Evolutionary conservation across 2,797 vertebrate species (phyloP).

Genomic region (Cheracebus regulus): DNA sequence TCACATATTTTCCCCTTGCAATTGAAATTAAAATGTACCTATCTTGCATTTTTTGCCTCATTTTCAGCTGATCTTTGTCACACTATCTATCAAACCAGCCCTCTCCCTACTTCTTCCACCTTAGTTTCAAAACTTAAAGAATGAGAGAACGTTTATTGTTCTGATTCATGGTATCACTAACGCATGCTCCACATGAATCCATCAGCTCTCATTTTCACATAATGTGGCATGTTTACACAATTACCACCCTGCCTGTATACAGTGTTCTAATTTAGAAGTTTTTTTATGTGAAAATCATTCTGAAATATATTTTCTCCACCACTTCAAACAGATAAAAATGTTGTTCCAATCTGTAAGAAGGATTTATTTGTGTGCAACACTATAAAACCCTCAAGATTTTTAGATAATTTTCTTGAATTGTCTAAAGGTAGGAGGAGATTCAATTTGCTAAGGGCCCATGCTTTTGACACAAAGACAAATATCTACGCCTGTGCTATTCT

Average conservation of each 20-base stretch:
- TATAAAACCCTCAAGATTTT: constrained; percentile 18
- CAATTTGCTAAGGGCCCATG: constrained; percentile 45
- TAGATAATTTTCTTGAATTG: constrained; percentile 23
- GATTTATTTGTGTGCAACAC: neutral
- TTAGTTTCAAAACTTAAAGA: neutral
- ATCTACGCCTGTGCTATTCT: neutral
- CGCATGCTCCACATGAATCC: neutral
- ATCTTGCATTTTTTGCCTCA: neutral
- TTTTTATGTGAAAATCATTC: neutral
- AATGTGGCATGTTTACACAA: neutral
- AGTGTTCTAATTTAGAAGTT: neutral
- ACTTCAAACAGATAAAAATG: neutral
- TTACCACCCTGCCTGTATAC: neutral
- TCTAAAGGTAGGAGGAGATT: constrained; percentile 31
- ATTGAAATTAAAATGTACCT: neutral
- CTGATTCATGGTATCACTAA: neutral
- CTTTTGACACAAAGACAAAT: constrained; percentile 62
- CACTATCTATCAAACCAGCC: neutral
- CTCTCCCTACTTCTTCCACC: neutral
- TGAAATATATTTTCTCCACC: constrained; percentile 4
- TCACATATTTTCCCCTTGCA: neutral
- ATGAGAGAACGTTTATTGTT: neutral
- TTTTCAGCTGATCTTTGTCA: neutral
- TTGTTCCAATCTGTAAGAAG: neutral
- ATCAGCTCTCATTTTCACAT: neutral